Conservation (phyloP, 2,797 vertebrate species). For the Tiaroga cobitis region DNA sequence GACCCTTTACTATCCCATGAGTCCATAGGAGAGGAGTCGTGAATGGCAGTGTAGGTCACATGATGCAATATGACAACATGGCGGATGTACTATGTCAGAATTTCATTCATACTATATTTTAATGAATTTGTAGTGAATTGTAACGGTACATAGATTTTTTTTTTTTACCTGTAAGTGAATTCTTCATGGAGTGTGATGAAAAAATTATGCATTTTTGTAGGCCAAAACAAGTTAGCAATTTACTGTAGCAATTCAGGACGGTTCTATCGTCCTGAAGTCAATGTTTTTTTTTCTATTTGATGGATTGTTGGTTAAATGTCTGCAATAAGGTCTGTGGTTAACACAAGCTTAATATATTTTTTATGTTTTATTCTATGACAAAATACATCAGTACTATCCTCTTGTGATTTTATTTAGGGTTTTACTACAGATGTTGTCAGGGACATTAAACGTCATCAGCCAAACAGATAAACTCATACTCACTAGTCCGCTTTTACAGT, state of each 20-base stretch:
- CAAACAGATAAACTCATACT: not conserved
- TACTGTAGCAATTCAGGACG: not conserved
- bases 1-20: not conserved
- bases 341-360: not conserved
- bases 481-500: not conserved
- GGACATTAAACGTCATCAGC: too few relatives aligned
- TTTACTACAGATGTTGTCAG: not conserved
- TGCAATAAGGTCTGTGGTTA: not conserved
- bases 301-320: not conserved
- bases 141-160: too few relatives aligned
- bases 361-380: too few relatives aligned
- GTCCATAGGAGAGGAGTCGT: not conserved
- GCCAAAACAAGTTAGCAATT: not conserved
- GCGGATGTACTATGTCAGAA: not conserved
- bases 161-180: not conserved
- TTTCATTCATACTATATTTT: not conserved
- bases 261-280: not conserved
- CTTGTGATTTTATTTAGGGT: too few relatives aligned
- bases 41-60: not conserved
- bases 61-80: not conserved
- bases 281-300: too few relatives aligned
- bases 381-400: not conserved
- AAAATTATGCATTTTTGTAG: not conserved
- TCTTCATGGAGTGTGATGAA: not conserved
- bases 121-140: too few relatives aligned